Conservation (phyloP, 2,797 vertebrate species). For the Eleutherodactylus coqui region DNA sequence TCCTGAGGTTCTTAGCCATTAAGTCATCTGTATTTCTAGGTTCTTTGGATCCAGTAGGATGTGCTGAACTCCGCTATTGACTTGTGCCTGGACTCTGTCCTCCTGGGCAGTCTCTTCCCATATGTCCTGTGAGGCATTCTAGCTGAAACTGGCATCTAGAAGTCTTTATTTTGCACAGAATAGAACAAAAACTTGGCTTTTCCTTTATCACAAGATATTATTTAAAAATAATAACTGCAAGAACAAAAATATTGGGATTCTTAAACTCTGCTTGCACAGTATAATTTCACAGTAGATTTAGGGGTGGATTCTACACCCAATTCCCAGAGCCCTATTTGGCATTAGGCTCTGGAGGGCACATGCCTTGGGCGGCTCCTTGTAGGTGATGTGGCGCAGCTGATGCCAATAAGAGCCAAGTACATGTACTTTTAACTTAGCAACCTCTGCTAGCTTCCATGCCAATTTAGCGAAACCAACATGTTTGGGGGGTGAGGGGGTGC, state of each 20-base stretch:
- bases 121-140: neutral
- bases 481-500: no score
- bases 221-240: neutral
- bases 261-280: neutral
- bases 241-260: neutral
- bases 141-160: neutral
- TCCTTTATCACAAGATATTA: neutral
- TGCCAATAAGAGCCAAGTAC: no score
- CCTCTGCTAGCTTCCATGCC: no score
- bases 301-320: no score
- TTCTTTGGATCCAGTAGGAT: neutral
- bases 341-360: no score
- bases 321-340: no score
- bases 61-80: neutral
- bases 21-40: constrained; percentile 14
- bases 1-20: constrained; percentile 45
- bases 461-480: no score
- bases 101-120: neutral
- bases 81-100: neutral
- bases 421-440: no score
- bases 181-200: neutral
- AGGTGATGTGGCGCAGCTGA: no score
- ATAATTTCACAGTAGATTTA: no score
- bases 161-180: neutral
- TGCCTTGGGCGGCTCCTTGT: no score